Conservation (phyloP, 2,113 vertebrate genomes). For the Tympanuchus pallidicinctus region DNA sequence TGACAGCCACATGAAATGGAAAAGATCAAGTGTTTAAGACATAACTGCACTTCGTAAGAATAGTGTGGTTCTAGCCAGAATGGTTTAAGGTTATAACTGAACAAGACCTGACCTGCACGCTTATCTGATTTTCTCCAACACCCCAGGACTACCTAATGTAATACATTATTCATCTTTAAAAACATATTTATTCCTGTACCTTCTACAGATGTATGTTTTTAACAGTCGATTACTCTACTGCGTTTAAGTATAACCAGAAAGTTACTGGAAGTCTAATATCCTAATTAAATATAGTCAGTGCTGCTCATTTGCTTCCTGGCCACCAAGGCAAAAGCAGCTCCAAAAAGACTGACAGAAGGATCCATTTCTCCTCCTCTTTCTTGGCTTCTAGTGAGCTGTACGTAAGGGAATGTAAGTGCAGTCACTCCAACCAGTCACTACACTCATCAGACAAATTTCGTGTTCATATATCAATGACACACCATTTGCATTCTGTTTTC, state of each 20-base stretch:
- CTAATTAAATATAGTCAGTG: neutral
- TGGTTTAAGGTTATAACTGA: neutral
- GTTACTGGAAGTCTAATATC: neutral
- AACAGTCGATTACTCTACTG: neutral
- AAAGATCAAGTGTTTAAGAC: neutral
- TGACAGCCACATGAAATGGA: neutral
- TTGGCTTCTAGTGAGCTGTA: neutral
- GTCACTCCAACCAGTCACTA: neutral
- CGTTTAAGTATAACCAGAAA: neutral
- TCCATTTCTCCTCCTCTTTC: neutral
- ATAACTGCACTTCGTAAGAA: neutral
- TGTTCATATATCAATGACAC: neutral
- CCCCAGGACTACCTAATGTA: neutral
- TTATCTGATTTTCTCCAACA: neutral
- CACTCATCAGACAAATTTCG: neutral
- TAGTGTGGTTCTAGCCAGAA: neutral
- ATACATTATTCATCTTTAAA: neutral
- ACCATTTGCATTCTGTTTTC: neutral
- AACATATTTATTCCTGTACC: neutral
- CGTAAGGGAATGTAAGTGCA: neutral
- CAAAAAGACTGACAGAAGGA: neutral
- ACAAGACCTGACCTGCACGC: neutral
- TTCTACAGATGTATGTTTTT: neutral
- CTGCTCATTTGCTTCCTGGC: neutral
- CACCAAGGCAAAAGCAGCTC: neutral